A percentile compares a stretch with the other conserved stretches of the same genome.
Evolutionary conservation across 2,888 invertebrate genomes (phyloP).

Genomic region (Pyrrhia umbra): DNA sequence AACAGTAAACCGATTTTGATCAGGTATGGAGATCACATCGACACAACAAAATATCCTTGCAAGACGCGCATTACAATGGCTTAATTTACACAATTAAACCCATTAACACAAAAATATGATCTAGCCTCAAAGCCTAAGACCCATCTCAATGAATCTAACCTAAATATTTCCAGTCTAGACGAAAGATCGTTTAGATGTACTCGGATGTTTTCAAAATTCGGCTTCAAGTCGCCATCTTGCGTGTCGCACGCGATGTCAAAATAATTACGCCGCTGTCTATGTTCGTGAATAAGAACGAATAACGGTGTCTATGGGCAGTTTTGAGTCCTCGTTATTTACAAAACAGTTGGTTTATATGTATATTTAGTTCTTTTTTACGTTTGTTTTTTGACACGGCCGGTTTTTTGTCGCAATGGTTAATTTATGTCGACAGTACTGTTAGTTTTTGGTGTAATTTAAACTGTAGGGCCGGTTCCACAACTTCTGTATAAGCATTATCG

Average conservation of each 20-base stretch:
- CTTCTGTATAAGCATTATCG: background rate
- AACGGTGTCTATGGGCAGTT: conserved; percentile 57
- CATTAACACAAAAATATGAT: conserved; percentile 26
- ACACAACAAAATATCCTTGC: too few species aligned
- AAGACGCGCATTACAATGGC: background rate
- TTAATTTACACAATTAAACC: conserved; percentile 1
- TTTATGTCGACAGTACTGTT: background rate
- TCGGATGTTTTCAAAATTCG: conserved; percentile 45
- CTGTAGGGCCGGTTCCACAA: too few species aligned
- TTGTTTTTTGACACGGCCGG: background rate
- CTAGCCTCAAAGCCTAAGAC: background rate
- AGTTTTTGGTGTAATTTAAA: background rate
- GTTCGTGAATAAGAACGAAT: conserved; percentile 54
- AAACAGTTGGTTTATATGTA: conserved; percentile 23
- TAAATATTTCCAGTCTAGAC: conserved; percentile 53
- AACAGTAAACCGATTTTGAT: too few species aligned
- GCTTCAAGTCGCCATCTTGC: conserved; percentile 51
- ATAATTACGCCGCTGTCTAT: conserved; percentile 44
- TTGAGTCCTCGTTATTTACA: conserved; percentile 20
- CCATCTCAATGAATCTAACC: conserved; percentile 15
- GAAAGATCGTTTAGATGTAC: conserved; percentile 29
- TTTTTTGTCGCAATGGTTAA: background rate
- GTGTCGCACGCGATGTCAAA: conserved; percentile 56
- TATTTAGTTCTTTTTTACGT: background rate
- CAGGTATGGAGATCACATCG: too few species aligned